A percentile compares a stretch with the other conserved stretches of the same genome.
phyloP scores from a whole-genome alignment of 1,140 invertebrate species.

The Geopemphigus sp. region DNA sequence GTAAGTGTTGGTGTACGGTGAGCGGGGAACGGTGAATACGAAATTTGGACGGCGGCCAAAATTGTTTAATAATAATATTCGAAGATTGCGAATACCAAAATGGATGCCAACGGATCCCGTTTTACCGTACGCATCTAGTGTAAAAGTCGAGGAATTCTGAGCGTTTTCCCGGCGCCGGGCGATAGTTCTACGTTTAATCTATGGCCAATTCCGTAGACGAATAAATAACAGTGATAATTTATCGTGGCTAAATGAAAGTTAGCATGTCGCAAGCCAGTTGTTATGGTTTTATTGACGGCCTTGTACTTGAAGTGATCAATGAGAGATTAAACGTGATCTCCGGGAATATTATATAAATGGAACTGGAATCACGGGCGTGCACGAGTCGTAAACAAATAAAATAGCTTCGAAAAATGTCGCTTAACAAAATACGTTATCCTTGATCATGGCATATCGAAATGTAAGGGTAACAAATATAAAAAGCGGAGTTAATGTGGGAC shows the following conservation, averaged over 20 bases:
- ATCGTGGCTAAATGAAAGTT: not conserved
- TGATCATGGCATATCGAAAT: too few species aligned
- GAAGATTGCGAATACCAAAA: not conserved
- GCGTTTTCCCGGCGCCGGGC: not conserved
- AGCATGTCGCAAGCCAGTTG: not conserved
- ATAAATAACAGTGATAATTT: not conserved
- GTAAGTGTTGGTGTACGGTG: not conserved
- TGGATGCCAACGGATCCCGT: not conserved
- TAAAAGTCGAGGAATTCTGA: not conserved
- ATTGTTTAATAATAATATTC: conserved; percentile 36
- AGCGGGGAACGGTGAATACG: not conserved
- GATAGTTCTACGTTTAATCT: not conserved
- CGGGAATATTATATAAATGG: too few species aligned
- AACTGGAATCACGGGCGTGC: too few species aligned
- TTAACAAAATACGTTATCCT: too few species aligned
- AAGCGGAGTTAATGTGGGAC: too few species aligned
- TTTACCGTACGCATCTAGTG: not conserved
- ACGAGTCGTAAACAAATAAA: too few species aligned
- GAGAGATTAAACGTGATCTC: too few species aligned
- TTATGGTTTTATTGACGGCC: too few species aligned
- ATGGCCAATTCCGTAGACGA: not conserved
- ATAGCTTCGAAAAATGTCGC: too few species aligned
- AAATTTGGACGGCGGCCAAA: not conserved
- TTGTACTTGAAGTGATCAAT: not conserved
- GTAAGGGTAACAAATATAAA: too few species aligned